Base-by-base conservation (phyloP, 2,888 invertebrate genomes). In the Muscina levida region DNA sequence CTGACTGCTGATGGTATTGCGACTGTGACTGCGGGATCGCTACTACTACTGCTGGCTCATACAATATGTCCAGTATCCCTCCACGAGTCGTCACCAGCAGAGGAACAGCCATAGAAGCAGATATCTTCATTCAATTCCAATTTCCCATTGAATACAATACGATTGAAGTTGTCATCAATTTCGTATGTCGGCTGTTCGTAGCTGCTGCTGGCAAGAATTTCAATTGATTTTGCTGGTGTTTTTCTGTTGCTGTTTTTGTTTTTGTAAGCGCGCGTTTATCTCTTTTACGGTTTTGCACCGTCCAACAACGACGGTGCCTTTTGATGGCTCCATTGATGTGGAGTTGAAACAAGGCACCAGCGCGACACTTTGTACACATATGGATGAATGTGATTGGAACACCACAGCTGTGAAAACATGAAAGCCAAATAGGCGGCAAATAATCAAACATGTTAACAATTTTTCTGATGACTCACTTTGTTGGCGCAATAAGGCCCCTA, bases 141-240 rank as follows among this genome's bases (percentile, higher is more conserved):
- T 13, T 39, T n/a, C 65, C 39, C 72, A 72, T 65, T 76, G 68
- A 80, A 76, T 76, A 72, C 77, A 72, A 74, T 71, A 70, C 81
- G 81, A 81, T 81, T 81, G 81, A 81, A 81, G 77, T 80, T 70
- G 75, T 75, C 77, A 77, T 81, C 81, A 81, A 81, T 81, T n/a
- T 81, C 81, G 77, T 75, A 72, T 72, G 31, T 68, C 72, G 39
- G 48, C 67, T 37, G 8, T 57, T 72, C 4, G 62, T 72, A 42
- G 48, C 67, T 37, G 8, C 48, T 24, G 13, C 72, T 75, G 56
- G 59, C 53, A 74, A 77, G 81, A 81, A 81, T 81, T 81, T 81
- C 81, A 81, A 81, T 81, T 81, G 81, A 81, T 81, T 72, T 80
- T 77, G 74, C 31, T 71, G 68, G 62, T 8, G 51, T 73, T 62